phyloP scores from a whole-genome alignment of 92 coral and sea anemone genomes.

The Blastomussa wellsi region DNA sequence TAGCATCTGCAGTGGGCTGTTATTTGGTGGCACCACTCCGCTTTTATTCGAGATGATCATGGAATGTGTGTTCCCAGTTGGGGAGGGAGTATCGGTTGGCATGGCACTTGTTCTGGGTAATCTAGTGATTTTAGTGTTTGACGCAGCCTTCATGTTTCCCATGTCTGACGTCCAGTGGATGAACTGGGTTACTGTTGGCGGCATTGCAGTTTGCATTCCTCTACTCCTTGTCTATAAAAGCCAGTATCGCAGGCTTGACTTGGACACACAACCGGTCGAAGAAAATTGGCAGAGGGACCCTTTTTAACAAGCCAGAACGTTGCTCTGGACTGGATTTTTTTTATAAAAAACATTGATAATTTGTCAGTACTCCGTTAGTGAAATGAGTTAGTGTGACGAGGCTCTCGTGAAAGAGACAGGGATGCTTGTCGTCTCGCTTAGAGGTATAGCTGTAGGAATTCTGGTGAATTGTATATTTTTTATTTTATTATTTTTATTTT shows the following conservation, averaged over 20 bases:
- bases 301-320: not conserved
- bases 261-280: slow-evolving; percentile 27
- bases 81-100: slow-evolving; percentile 66
- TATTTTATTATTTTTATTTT: too few relatives aligned
- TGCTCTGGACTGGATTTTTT: too few relatives aligned
- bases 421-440: too few relatives aligned
- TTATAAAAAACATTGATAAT: too few relatives aligned
- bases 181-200: slow-evolving; percentile 73
- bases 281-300: not conserved
- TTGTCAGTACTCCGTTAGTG: too few relatives aligned
- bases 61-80: slow-evolving; percentile 72
- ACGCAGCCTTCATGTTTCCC: slow-evolving; percentile 76
- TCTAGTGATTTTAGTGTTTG: slow-evolving; percentile 49
- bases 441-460: too few relatives aligned
- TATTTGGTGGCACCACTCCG: slow-evolving; percentile 65
- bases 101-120: slow-evolving; percentile 52
- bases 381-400: too few relatives aligned
- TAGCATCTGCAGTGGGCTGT: slow-evolving; percentile 62
- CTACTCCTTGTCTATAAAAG: slow-evolving; percentile 55
- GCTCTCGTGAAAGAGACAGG: too few relatives aligned
- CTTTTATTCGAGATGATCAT: slow-evolving; percentile 69
- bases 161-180: slow-evolving; percentile 70
- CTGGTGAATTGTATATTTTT: too few relatives aligned
- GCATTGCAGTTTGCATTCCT: slow-evolving; percentile 58
- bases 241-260: slow-evolving; percentile 65